Base-by-base conservation (phyloP, 64 coral and sea anemone species). In the Porites australiensis region DNA sequence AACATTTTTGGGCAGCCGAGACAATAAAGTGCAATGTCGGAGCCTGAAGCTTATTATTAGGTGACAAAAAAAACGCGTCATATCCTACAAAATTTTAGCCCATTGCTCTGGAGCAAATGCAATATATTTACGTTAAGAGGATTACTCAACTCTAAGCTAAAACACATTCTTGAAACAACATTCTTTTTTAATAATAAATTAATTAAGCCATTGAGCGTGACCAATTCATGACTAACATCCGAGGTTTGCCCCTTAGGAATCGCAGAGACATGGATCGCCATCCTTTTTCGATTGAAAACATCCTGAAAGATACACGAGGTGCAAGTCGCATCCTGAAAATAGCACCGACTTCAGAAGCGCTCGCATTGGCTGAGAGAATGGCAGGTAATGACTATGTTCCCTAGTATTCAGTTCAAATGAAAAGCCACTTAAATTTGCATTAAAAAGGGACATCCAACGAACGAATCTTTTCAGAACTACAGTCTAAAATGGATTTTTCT, bases 271-370 rank as follows among this genome's bases (percentile, higher is more conserved):
- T 84, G 81, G 81, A 84, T 16, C 63, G 63, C 19, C 62, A 84
- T 50, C 63, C 81, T 64, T 91, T 91, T 44, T 91, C 89, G 20
- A 91, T 91, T 74, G 89, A 91, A 71, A 91, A 57, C 58, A 91
- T 91, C 46, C 51, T 91, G 43, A 91, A 91, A 63, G 89, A 82
- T 37, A 91, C 89, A 62, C 64, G 69, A 82, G 50, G 79, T 68
- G 58, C 68, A 6, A 47, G 81, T 10, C 67, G 58, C 14, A 84
- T 84, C 44, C 18, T 84, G 44, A 91, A 82, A 64, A 44, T 91
- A 47, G 50, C 89, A 64, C 86, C 86, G 44, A 88, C 86, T 74
- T 83, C 89, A 1, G 89, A 91, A 46, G 89, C 89, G 21, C 57
- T 91, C 15, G 37, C 81, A 6, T 49, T 91, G 58, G 89, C 89